Conservation (phyloP, 1,140 invertebrate genomes). For the Drosophila miranda region DNA sequence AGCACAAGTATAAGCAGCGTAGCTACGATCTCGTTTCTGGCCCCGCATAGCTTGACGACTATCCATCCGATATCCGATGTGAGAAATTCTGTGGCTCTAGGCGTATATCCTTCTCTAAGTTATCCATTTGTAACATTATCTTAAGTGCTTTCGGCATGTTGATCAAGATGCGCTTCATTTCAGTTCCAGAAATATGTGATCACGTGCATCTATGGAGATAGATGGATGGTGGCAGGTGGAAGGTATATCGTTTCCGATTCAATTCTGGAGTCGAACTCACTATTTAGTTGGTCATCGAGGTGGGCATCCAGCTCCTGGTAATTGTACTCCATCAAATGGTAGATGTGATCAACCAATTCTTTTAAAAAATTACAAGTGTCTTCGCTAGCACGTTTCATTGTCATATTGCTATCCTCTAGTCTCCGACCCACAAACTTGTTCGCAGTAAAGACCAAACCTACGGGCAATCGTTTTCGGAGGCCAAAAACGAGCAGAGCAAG, state of each 20-base stretch:
- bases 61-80: too few relatives aligned
- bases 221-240: not conserved
- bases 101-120: slow-evolving; percentile 85
- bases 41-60: slow-evolving; percentile 85
- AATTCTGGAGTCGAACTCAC: slow-evolving; percentile 72
- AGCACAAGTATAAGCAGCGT: slow-evolving; percentile 22
- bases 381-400: slow-evolving; percentile 84
- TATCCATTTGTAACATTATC: slow-evolving; percentile 86
- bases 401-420: slow-evolving; percentile 84
- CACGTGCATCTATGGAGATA: slow-evolving; percentile 47
- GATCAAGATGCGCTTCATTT: slow-evolving; percentile 88
- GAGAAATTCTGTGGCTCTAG: too few relatives aligned
- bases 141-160: slow-evolving; percentile 86
- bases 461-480: not conserved
- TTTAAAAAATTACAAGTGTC: slow-evolving; percentile 88
- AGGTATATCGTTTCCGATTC: too few relatives aligned
- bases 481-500: slow-evolving; percentile 88
- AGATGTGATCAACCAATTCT: slow-evolving; percentile 86
- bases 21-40: slow-evolving; percentile 85
- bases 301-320: slow-evolving; percentile 88
- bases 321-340: slow-evolving; percentile 87
- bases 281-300: slow-evolving; percentile 85
- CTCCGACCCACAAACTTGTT: slow-evolving; percentile 91
- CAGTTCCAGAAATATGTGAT: slow-evolving; percentile 86
- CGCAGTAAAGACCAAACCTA: slow-evolving; percentile 88